These are phyloP conservation scores for Alcedo atthis DNA, from an alignment of 2,797 vertebrate species.

Conservation along the genomic window DNA sequence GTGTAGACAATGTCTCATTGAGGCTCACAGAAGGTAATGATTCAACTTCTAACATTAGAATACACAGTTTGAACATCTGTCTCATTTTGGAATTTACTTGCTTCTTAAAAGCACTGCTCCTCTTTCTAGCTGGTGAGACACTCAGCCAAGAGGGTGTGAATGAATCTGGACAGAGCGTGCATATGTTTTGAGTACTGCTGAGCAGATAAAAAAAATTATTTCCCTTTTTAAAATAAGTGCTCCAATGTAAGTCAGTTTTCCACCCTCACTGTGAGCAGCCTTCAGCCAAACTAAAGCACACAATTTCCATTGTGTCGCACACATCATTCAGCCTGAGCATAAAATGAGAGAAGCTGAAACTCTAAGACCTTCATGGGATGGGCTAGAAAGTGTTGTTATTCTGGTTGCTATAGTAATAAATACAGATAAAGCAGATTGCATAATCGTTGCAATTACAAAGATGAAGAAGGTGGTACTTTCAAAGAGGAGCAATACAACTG, in stretches of 20 bases:
- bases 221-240: not conserved
- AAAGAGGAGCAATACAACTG: not conserved
- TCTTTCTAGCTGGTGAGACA: not conserved
- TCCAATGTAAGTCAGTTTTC: not conserved
- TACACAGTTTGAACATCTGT: not conserved
- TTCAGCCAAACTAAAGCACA: not conserved
- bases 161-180: not conserved
- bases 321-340: not conserved
- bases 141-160: not conserved
- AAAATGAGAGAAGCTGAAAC: not conserved
- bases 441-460: not conserved
- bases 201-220: not conserved
- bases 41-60: not conserved
- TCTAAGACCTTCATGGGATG: not conserved
- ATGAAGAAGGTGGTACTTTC: not conserved
- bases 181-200: not conserved
- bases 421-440: not conserved
- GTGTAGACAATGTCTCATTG: not conserved
- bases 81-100: not conserved
- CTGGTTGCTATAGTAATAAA: slow-evolving; percentile 36
- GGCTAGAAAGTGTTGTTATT: not conserved
- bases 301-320: not conserved
- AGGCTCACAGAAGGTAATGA: not conserved
- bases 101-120: not conserved
- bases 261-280: not conserved